Conservation (phyloP, 2,888 invertebrate genomes). For the Drosophila kokeensis region DNA sequence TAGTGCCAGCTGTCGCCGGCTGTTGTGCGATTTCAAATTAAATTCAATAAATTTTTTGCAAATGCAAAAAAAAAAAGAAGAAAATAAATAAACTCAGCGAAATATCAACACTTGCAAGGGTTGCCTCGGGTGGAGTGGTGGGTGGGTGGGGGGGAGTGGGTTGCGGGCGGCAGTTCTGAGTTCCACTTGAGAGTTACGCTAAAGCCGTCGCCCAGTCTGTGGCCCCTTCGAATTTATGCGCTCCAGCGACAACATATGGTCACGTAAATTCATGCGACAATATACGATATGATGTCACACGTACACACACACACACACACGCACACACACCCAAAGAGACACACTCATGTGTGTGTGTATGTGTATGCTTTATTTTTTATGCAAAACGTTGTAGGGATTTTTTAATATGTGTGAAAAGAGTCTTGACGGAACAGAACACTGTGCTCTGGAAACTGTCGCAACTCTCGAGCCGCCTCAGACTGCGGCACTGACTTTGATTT, state of each 20-base stretch:
- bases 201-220: slow-evolving; percentile 66
- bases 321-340: not conserved
- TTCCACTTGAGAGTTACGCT: slow-evolving; percentile 63
- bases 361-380: slow-evolving; percentile 75
- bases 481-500: slow-evolving; percentile 47
- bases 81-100: slow-evolving; percentile 38
- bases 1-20: slow-evolving; percentile 63
- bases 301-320: slow-evolving; percentile 53
- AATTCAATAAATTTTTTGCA: slow-evolving; percentile 75
- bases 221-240: slow-evolving; percentile 77
- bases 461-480: slow-evolving; percentile 40
- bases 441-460: slow-evolving; percentile 47
- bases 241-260: slow-evolving; percentile 80
- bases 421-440: slow-evolving; percentile 44
- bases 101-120: slow-evolving; percentile 73
- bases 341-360: slow-evolving; percentile 19
- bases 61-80: slow-evolving; percentile 54
- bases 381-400: slow-evolving; percentile 79
- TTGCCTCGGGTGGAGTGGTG: slow-evolving; percentile 21
- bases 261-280: slow-evolving; percentile 81
- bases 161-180: slow-evolving; percentile 32
- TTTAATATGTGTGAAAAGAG: slow-evolving; percentile 67
- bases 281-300: slow-evolving; percentile 80
- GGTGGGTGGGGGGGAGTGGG: not conserved
- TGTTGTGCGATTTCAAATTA: slow-evolving; percentile 74